phyloP scores from a whole-genome alignment of 2,113 vertebrate species.

The Orientallactaga bullata region DNA sequence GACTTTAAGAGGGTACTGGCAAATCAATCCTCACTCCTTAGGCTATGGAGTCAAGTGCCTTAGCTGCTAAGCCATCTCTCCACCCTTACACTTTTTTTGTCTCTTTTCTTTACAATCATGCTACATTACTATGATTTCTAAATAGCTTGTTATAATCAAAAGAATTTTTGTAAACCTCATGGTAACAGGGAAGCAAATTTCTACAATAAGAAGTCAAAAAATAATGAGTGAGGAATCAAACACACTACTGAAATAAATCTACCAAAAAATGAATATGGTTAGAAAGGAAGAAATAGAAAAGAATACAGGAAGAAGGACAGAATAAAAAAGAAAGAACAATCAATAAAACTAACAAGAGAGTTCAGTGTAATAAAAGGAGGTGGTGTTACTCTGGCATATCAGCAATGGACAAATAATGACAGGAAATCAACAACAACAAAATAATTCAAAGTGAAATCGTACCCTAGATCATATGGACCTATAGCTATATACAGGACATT shows the following conservation, averaged over 20 bases:
- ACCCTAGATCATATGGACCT: background rate
- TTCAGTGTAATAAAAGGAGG: background rate
- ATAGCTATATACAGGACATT: background rate
- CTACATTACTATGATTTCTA: background rate
- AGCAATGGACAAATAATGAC: background rate
- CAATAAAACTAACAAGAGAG: background rate
- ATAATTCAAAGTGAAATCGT: background rate
- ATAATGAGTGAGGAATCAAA: background rate
- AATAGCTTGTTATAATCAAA: background rate
- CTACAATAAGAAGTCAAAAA: background rate
- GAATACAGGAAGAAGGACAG: background rate
- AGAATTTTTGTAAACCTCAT: background rate
- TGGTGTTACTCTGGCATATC: background rate
- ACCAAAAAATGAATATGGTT: background rate
- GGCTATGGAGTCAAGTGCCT: too few species aligned
- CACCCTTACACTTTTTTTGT: too few species aligned
- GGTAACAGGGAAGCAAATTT: background rate
- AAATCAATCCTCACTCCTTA: too few species aligned
- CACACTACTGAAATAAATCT: background rate
- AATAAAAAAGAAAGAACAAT: background rate
- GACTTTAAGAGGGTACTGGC: too few species aligned
- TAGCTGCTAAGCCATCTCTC: too few species aligned
- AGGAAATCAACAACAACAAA: background rate
- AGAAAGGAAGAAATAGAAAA: background rate
- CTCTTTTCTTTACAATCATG: background rate